These are phyloP conservation scores for Imbricaverruca yamaguchii DNA, from an alignment of 2,888 invertebrate genomes.

Conservation along the genomic window DNA sequence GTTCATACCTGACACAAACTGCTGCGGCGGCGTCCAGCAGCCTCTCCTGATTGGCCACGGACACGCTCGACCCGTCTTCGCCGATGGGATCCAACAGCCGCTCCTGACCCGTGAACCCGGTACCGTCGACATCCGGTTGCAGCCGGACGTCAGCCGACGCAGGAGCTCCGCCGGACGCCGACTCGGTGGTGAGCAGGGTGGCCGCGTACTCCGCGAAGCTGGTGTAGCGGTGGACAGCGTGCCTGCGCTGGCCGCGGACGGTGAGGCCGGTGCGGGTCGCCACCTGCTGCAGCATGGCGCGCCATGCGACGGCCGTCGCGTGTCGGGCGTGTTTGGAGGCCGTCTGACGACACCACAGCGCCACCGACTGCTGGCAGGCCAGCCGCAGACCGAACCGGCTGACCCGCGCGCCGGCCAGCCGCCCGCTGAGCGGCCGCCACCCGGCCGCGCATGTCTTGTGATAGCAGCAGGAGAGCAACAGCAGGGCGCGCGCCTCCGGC, in stretches of 20 bases:
- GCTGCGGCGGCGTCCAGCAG: neutral
- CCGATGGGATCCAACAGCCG: neutral
- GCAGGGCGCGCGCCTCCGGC: conserved; percentile 26
- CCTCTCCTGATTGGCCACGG: neutral
- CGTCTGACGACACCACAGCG: conserved; percentile 26
- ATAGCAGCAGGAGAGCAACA: conserved; percentile 32
- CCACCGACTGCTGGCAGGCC: conserved; percentile 30
- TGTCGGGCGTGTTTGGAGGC: conserved; percentile 27
- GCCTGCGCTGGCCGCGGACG: neutral
- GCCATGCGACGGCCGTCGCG: conserved; percentile 26
- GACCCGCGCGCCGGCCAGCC: conserved; percentile 1
- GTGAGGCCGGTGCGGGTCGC: neutral
- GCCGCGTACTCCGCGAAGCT: conserved; percentile 1
- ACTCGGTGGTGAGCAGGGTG: neutral
- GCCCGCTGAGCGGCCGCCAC: neutral
- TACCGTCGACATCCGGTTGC: neutral
- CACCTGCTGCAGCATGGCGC: conserved; percentile 28
- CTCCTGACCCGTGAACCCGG: neutral
- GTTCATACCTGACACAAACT: neutral
- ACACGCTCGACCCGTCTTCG: neutral
- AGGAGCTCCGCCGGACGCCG: too few relatives aligned
- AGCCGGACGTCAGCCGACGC: neutral
- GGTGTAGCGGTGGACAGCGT: neutral
- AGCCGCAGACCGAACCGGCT: conserved; percentile 28
- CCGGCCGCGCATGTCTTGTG: conserved; percentile 22